These are phyloP conservation scores for Potamarius usumacintae DNA, from an alignment of 2,113 vertebrate genomes.

Conservation along the genomic window DNA sequence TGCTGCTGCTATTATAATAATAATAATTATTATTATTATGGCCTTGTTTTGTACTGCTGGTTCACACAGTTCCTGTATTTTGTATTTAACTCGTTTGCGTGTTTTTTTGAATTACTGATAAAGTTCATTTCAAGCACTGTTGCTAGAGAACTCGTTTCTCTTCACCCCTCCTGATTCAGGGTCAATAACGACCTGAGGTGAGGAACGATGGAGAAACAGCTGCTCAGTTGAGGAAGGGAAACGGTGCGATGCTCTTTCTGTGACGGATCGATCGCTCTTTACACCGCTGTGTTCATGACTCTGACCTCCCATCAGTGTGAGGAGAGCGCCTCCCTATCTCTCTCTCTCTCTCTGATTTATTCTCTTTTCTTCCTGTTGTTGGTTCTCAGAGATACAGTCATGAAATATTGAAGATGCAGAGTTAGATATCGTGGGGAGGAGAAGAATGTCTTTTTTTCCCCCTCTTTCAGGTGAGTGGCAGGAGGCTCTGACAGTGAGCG, in stretches of 20 bases:
- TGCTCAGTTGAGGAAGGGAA: background rate
- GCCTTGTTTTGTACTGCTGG: too few relatives aligned
- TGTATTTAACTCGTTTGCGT: background rate
- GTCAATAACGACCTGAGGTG: background rate
- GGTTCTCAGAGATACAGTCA: slow-evolving; percentile 15
- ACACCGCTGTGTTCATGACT: background rate
- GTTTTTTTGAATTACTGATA: background rate
- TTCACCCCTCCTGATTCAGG: background rate
- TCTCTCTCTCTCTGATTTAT: slow-evolving; percentile 24
- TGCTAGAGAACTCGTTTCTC: background rate
- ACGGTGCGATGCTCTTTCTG: background rate
- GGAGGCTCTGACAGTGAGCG: slow-evolving; percentile 17
- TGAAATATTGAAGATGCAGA: slow-evolving; percentile 64
- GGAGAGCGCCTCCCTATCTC: slow-evolving; percentile 15
- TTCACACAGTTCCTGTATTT: background rate
- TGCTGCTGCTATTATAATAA: too few relatives aligned
- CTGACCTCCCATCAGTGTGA: slow-evolving; percentile 25
- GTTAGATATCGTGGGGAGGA: slow-evolving; percentile 41
- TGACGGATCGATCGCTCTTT: background rate
- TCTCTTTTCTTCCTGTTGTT: slow-evolving; percentile 21
- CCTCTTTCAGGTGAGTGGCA: slow-evolving; percentile 44
- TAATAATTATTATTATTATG: too few relatives aligned
- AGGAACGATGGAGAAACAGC: background rate
- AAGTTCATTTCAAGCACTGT: background rate
- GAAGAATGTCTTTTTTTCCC: slow-evolving; percentile 32